Base-by-base conservation (phyloP, 2,888 invertebrate genomes). In the Pogonocherus hispidulus region DNA sequence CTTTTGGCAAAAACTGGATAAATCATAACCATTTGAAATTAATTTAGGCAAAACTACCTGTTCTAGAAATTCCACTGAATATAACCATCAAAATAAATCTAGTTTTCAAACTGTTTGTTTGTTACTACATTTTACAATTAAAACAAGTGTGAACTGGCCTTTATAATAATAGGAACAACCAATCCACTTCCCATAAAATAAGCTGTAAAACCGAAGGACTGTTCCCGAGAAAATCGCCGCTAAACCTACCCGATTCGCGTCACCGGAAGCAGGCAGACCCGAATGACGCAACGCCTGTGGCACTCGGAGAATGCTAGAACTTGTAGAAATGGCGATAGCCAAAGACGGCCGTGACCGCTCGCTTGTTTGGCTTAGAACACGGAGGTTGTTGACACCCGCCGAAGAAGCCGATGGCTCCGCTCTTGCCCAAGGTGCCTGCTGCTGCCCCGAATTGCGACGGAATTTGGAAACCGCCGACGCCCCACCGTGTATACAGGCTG, bases 351-450 rank as follows among this genome's bases (percentile, higher is more conserved):
- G 59, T 71, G 71, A 71, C 68, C 69, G 66, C 57, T 57, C 18
- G 41, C 4, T 19, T 59, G 46, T 47, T 47, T 32, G 16, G 32
- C 47, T 59, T 47, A 46, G 65, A 27, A 27, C 4, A 63, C 44
- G 66, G 54, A 65, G 72, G 66, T 73, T 70, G 70, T 65, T 69
- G 72, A 73, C 72, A 73, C 60, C 51, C 37, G 60, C 62, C 19
- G 32, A 65, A 68, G 70, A 69, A 66, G 73, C 52, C 69, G 63
- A 67, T 59, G 66, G 68, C 68, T 70, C 67, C 68, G 69, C 68
- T 70, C 67, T 59, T 64, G 63, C 59, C 67, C 68, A 66, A 72
- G 69, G 68, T 66, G 67, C 57, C 60, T 63, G 69, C 65, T 67
- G 62, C 69, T 69, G 27, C 27, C 67, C 70, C 63, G 66, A 69